phyloP scores from a whole-genome alignment of 2,797 vertebrate genomes.

The Myotis pilosus region DNA sequence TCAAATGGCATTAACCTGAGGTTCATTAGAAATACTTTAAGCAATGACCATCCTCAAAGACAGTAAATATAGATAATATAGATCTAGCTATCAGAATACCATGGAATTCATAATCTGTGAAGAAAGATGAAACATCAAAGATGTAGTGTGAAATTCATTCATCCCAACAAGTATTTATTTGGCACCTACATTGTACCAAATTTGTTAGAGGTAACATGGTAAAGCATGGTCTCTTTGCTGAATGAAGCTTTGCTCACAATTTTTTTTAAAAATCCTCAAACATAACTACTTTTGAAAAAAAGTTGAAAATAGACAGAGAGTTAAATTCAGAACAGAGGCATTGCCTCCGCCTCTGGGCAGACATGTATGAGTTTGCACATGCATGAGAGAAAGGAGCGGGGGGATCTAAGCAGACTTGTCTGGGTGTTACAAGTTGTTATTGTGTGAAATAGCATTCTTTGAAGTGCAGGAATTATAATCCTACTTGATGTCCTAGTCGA shows the following conservation, averaged over 20 bases:
- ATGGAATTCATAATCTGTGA: background rate
- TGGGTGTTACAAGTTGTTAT: background rate
- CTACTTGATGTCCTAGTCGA: slow-evolving; percentile 13
- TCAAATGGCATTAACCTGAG: background rate
- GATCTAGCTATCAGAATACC: background rate
- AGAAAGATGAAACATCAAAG: background rate
- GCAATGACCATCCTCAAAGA: background rate
- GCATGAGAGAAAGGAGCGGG: background rate
- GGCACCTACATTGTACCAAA: background rate
- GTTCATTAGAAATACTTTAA: background rate
- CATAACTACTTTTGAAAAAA: background rate
- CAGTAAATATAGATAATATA: background rate
- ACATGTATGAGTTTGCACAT: background rate
- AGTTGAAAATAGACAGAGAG: background rate
- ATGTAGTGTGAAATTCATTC: background rate
- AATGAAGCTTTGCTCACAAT: background rate
- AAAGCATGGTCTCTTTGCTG: background rate
- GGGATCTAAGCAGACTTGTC: background rate
- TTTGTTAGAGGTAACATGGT: background rate
- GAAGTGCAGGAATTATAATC: background rate
- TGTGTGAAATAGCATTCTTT: background rate
- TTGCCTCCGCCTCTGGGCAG: background rate
- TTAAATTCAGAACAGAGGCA: background rate
- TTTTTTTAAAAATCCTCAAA: background rate
- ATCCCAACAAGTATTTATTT: background rate